Evolutionary conservation across 2,113 vertebrate genomes (phyloP).

Genomic region (Shinisaurus crocodilurus): DNA sequence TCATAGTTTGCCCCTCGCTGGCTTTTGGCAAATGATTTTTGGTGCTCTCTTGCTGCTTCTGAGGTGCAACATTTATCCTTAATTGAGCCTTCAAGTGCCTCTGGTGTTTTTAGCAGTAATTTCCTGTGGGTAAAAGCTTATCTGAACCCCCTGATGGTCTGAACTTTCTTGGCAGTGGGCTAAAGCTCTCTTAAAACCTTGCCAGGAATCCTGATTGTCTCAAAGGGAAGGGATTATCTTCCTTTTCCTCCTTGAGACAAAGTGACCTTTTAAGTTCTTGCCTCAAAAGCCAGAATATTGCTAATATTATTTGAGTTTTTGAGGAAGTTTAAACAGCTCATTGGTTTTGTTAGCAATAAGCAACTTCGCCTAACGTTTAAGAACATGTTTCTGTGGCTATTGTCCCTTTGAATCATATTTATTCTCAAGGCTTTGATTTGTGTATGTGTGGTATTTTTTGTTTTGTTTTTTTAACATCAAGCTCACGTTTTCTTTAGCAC

Average conservation of each 20-base stretch:
- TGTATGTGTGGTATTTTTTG: no score
- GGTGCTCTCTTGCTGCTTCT: slow-evolving; percentile 35
- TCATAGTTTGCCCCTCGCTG: neutral
- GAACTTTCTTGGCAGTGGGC: slow-evolving; percentile 66
- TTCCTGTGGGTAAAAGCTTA: slow-evolving; percentile 71
- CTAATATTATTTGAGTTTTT: neutral
- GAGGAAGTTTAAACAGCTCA: neutral
- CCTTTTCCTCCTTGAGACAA: slow-evolving; percentile 29
- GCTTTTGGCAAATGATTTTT: slow-evolving; percentile 33
- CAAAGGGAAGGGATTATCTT: slow-evolving; percentile 62
- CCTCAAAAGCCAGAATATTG: slow-evolving; percentile 7
- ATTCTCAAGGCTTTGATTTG: neutral
- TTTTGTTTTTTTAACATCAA: no score
- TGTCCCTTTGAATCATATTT: neutral
- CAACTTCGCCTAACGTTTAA: neutral
- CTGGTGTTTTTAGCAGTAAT: slow-evolving; percentile 58
- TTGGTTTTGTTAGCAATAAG: neutral
- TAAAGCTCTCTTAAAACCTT: slow-evolving; percentile 66
- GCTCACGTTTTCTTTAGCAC: neutral
- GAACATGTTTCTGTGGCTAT: neutral
- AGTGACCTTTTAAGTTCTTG: slow-evolving; percentile 56
- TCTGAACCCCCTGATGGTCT: slow-evolving; percentile 56
- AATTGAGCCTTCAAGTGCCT: slow-evolving; percentile 62
- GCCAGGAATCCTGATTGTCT: slow-evolving; percentile 54
- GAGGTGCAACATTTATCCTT: slow-evolving; percentile 45